Conservation (phyloP, 2,888 invertebrate species). For the Morpho deidamia region DNA sequence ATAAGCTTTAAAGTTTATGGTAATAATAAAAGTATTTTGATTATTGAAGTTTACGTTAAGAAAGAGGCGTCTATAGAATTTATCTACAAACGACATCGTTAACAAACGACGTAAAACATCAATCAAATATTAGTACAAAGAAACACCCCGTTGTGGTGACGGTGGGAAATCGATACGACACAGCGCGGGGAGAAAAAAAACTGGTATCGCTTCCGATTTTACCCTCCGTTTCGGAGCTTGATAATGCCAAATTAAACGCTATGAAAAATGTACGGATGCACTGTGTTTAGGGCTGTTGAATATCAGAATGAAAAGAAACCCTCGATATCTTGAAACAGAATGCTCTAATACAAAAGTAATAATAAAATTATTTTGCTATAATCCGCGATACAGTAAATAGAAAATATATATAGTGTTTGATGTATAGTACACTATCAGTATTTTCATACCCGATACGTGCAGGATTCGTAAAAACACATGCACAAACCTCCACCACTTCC, state of each 20-base stretch:
- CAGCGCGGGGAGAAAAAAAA: slow-evolving; percentile 56
- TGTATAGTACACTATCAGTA: too few relatives aligned
- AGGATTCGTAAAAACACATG: too few relatives aligned
- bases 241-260: slow-evolving; percentile 21
- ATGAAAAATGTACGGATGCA: slow-evolving; percentile 8
- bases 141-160: slow-evolving; percentile 55
- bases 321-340: too few relatives aligned
- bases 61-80: slow-evolving; percentile 16
- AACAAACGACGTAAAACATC: slow-evolving; percentile 47
- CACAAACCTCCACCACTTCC: too few relatives aligned
- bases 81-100: slow-evolving; percentile 29
- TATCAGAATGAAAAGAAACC: too few relatives aligned
- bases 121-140: slow-evolving; percentile 57
- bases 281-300: not conserved
- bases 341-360: too few relatives aligned
- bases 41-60: slow-evolving; percentile 15
- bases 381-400: too few relatives aligned
- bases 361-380: too few relatives aligned
- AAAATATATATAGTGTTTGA: too few relatives aligned
- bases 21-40: slow-evolving; percentile 21
- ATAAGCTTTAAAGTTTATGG: slow-evolving; percentile 11
- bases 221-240: slow-evolving; percentile 44
- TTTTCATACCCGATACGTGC: too few relatives aligned
- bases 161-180: slow-evolving; percentile 55
- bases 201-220: slow-evolving; percentile 65